These are phyloP conservation scores for Drosophila carrolli DNA, from an alignment of 1,140 invertebrate genomes.

Conservation along the genomic window DNA sequence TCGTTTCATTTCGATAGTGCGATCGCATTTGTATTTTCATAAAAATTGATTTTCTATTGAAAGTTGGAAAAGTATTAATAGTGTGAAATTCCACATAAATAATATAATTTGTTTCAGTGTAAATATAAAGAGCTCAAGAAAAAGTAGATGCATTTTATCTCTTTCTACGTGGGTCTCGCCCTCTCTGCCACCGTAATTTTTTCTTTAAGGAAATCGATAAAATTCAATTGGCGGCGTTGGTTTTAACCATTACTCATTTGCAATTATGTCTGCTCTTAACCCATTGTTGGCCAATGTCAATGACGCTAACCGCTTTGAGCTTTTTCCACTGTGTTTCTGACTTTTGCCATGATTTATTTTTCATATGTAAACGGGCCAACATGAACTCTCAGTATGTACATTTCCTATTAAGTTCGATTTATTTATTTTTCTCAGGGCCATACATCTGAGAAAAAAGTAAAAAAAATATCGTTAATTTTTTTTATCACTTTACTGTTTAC, in stretches of 20 bases:
- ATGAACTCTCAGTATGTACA: slow-evolving; percentile 15
- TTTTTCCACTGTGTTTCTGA: not conserved
- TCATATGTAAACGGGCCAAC: not conserved
- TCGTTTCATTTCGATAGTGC: no score
- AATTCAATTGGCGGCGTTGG: slow-evolving; percentile 45
- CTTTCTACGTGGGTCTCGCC: slow-evolving; percentile 3
- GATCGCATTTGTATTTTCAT: no score
- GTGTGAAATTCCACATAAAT: no score
- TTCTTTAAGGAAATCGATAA: slow-evolving; percentile 38
- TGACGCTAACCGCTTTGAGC: slow-evolving; percentile 36
- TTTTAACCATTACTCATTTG: slow-evolving; percentile 46
- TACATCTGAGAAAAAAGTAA: not conserved
- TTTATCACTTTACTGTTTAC: slow-evolving; percentile 44
- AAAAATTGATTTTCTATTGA: no score
- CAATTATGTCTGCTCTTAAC: slow-evolving; percentile 42
- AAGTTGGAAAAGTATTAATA: no score
- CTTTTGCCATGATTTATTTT: slow-evolving; percentile 33
- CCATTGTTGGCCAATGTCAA: slow-evolving; percentile 48
- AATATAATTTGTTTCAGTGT: not conserved
- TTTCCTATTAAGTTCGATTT: slow-evolving; percentile 32
- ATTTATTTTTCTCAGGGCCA: slow-evolving; percentile 21
- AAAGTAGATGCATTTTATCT: slow-evolving; percentile 6
- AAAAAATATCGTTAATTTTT: slow-evolving; percentile 33
- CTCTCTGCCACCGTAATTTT: slow-evolving; percentile 4
- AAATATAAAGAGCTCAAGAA: slow-evolving; percentile 10